Conservation (phyloP, 2,797 vertebrate genomes). For the Syndactyla subalaris region DNA sequence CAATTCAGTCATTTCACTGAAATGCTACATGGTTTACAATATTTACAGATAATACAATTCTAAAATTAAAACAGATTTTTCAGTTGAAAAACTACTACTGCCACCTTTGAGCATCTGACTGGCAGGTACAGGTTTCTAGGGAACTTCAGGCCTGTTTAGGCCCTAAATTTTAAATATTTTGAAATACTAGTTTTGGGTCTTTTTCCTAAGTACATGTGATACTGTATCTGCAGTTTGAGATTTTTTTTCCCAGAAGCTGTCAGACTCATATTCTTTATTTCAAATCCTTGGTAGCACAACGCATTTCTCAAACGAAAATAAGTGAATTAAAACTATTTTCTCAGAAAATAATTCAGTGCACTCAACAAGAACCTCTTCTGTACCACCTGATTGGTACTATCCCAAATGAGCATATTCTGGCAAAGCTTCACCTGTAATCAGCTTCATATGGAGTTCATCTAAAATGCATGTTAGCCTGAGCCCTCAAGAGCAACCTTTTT, state of each 20-base stretch:
- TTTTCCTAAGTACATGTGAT: accelerated
- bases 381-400: neutral
- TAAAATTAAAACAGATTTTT: neutral
- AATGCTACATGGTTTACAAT: neutral
- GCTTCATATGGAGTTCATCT: neutral
- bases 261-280: neutral
- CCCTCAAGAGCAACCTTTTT: neutral
- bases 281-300: neutral
- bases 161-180: neutral
- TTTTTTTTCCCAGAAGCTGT: neutral
- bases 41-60: neutral
- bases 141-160: neutral
- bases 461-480: neutral
- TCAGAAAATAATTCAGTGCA: neutral
- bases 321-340: neutral
- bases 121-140: neutral
- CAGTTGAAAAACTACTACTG: neutral
- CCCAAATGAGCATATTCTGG: neutral
- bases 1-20: neutral
- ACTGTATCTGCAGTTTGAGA: neutral
- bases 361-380: neutral
- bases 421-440: neutral
- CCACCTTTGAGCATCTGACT: neutral
- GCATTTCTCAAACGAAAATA: neutral
- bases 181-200: neutral